Evolutionary conservation across 92 coral and sea anemone genomes (phyloP), one percentile per base, ranked within the genome.

Genomic region (Galaxea fascicularis): DNA sequence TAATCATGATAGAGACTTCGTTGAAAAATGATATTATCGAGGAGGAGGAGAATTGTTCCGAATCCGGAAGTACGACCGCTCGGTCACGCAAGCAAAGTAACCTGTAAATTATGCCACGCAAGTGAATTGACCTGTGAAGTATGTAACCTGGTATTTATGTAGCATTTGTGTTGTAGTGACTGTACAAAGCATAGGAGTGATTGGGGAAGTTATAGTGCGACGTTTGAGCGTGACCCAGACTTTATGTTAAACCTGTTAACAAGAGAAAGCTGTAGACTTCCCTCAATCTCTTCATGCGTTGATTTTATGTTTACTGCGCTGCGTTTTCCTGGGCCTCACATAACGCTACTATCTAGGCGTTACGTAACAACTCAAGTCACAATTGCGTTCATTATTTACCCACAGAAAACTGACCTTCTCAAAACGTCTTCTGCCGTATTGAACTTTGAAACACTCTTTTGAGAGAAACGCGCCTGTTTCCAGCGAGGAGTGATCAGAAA

Each of bases 1-100:
- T 94, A 28, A 58, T 87, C 22, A 81, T 91, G 87, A 76, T 88
- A 73, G 98, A 94, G 26, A 82, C 92, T 16, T 87, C 91, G 10
- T 74, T 92, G 68, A 89, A 90, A 13, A 92, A 92, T 25, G 93
- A 94, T 28, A 87, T 89, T 30, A 92, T 94, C 3, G 98, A 92
- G 47, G 98, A 94, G 71, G 98, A 94, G 60, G 98, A 94, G 51
- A 94, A 94, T 76, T 91, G 98, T 54, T 94, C 98, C 20, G 98
- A 94, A 72, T 86, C 80, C 29, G 91, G 95, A 77, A 94, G 95
- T 73, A 82, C 86, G 45, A 62, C 90, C 35, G 74, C 70, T 31
- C 78, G 70, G 62, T 81, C 71, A 39, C 86, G 86, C 69, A 81
- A 81, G 86, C 57, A 70, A 70, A 81, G 57, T 71, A 60, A 74